Percentiles rank a stretch among this genome's conserved stretches.
Evolutionary conservation across 2,113 vertebrate species (phyloP).

Genomic region (Labeo catla): DNA sequence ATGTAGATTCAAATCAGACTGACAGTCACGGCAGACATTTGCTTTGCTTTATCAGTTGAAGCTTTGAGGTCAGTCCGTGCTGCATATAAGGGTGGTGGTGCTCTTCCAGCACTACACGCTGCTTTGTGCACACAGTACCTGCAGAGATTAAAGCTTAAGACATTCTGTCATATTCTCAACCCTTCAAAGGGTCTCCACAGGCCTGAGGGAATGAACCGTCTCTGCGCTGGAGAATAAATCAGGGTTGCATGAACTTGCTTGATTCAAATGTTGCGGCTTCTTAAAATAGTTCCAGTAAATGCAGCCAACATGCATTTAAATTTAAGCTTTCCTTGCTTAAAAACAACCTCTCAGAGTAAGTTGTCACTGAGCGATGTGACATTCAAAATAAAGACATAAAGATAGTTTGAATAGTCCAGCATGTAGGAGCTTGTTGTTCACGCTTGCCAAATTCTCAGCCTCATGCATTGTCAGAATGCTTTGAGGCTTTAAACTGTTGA

Average conservation of each 20-base stretch:
- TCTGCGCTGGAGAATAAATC: neutral
- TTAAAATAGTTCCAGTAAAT: conserved; percentile 23
- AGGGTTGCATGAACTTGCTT: neutral
- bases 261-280: conserved; percentile 10
- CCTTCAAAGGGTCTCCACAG: conserved; percentile 33
- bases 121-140: conserved; percentile 25
- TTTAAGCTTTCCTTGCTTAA: neutral
- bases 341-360: neutral
- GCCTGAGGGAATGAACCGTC: conserved; percentile 27
- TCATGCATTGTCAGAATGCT: neutral
- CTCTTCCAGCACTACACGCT: neutral
- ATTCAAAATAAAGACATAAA: neutral
- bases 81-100: conserved; percentile 35
- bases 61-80: conserved; percentile 23
- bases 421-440: conserved; percentile 21
- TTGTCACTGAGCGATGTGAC: neutral
- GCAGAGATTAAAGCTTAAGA: conserved; percentile 45
- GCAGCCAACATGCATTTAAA: neutral
- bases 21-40: conserved; percentile 1
- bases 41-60: conserved; percentile 33
- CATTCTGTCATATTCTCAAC: neutral
- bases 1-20: conserved; percentile 20
- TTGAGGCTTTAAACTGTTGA: conserved; percentile 4
- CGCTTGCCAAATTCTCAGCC: neutral
- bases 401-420: neutral